Base-by-base conservation (phyloP, 2,888 invertebrate species). In the Caenorhabditis zanzibari region DNA sequence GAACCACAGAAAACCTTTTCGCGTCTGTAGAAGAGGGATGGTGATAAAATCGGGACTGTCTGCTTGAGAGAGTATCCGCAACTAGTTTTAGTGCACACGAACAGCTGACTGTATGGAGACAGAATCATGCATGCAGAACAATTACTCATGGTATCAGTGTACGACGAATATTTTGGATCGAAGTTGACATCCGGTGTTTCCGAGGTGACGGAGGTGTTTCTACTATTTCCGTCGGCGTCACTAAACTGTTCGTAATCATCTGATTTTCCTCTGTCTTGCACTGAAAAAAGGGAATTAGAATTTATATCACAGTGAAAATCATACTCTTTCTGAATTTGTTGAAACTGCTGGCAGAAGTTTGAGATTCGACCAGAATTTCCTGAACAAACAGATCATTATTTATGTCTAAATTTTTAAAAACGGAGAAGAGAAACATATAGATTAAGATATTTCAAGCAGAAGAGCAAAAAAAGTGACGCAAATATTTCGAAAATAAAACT, bases 1-100 rank as follows among this genome's bases (percentile, higher is more conserved):
- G 16, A 10, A 12, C 72, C 72, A 61, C 72, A 72, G 14, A 72
- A 61, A 12, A 72, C 49, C 16, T 49, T 47, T 38, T 72, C 72
- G 6, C 35, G 38, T 6, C 24, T 26, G 28, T 59, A 72, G 47
- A 72, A 72, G 2, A 47, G 12, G 2, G 59, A 10, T 14, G 72
- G 72, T 14, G 72, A 24, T 16, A 47, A 1, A 24, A 72, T 16
- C 1, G 72, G 35, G 6, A 44, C 14, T 4, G 32, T 32, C 47
- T 59, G 59, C 49, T 59, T 16, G 2, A 72, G 24, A 7, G 35
- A n/a, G 35, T 47, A 61, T 5, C 22, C 32, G 24, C 72, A 72
- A 12, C 19, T 22, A 1, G 28, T 32, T 22, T 59, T 32, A n/a
- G 32, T n/a, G 16, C 72, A 72, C 12, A 61, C 61, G 59, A 72